Base-by-base conservation (phyloP, 2,888 invertebrate genomes). In the Deroplatys truncata region DNA sequence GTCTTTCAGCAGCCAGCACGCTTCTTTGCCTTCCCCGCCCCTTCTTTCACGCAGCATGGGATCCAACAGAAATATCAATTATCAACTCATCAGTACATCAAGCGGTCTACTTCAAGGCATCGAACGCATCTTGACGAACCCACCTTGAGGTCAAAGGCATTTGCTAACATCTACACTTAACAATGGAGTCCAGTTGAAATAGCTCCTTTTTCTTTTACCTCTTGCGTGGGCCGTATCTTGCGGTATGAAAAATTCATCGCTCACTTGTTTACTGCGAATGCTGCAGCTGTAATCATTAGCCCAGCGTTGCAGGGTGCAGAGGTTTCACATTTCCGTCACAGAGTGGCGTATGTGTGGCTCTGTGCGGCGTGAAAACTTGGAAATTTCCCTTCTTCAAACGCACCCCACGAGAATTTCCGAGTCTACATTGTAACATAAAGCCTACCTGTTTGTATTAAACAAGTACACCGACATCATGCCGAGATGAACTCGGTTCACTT, bases 71-170 rank as follows among this genome's bases (percentile, higher is more conserved):
- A 35, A 85, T 85, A 85, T 35, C 85, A n/a, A 85, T 85, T 85
- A 85, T 85, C 85, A 85, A 85, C 49, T 85, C 85, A 85, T 85
- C 85, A 29, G 85, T 49, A n/a, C 85, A 85, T 43, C 85, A 85
- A 85, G 85, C 85, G 85, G 85, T 13, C 85, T 49, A 85, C 29
- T 85, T 85, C 43, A 85, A 85, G 85, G 29, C n/a, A 72, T 72
- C 56, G 56, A 72, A 72, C 3, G 56, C 56, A 25, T 20, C 56
- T 72, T 72, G 56, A 72, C 56, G 56, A 72, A 72, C 56, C 56
- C 56, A 72, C 56, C 56, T 72, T 25, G 56, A 25, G 56, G 56
- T 72, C 56, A 72, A 72, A 72, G 56, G 56, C 56, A 72, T 25
- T 72, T 72, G 56, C 56, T 72, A 72, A 72, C 56, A 72, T 72